Evolutionary conservation across 1,140 invertebrate species (phyloP), one percentile per base, ranked within the genome.

Genomic region (Lucilia cuprina): DNA sequence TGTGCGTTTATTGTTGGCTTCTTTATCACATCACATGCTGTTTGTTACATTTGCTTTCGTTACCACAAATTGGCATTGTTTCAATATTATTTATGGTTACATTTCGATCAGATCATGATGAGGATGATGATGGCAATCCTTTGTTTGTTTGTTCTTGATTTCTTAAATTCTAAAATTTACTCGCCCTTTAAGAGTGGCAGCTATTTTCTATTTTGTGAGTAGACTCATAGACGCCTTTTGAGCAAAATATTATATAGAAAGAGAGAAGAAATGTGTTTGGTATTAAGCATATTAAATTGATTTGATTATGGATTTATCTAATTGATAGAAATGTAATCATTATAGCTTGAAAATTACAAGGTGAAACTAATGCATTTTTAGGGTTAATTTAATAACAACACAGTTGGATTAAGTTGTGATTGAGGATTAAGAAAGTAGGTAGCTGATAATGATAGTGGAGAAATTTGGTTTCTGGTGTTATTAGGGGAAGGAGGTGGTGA

Each of bases 201-300:
- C 12, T 74, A 74, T 41, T 0, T 41, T 41, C 2, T 14, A 12
- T 13, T 77, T 41, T 77, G 3, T 3, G 2, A 77, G 74, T 41
- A 77, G 74, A 77, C 74, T 34, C 5, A 17, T 35, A 8, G 74
- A 41, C 74, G 74, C 34, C 74, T 77, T 35, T 77, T 77, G 34
- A 77, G 74, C 74, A 41, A 35, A 34, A n/a, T 30, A 30, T 1
- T 30, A 30, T 30, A 30, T 1, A 77, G 2, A 41, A 3, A 41
- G 2, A 41, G 10, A 41, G 41, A 7, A 41, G 41, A 41, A 41
- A 41, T 5, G 41, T 41, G 5, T 41, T 41, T 41, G 30, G 74
- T 34, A 77, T 77, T 47, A 77, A 77, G 74, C 74, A 77, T 77
- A 41, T 35, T 35, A 41, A 77, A 77, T 77, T 77, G 74, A 77